Base-by-base conservation (phyloP, 2,113 vertebrate genomes). In the Tyrannus savana region DNA sequence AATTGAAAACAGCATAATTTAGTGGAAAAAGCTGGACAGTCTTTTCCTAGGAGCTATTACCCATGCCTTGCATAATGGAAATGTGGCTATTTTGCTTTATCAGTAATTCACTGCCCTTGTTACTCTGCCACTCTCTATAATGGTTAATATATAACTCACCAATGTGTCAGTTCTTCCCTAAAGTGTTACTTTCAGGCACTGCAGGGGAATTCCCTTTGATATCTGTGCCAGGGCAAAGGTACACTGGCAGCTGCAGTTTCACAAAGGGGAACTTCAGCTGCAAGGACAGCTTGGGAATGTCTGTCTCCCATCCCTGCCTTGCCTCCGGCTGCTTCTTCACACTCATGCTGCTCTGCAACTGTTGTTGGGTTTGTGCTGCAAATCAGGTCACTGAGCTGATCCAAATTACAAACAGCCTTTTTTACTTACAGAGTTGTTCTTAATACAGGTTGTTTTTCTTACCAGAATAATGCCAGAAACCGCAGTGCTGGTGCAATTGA, bases 131-230 rank as follows among this genome's bases (percentile, higher is more conserved):
- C 33, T 63, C 50, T 76, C 44, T 47, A 1, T 39, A 76, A 47
- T 7, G 6, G 92, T 95, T 96, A 95, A 91, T 92, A 56, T 75
- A 18, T 93, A 93, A 94, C 83, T 81, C 52, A 46, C 31, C 12
- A 2, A 84, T 67, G 87, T 88, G 92, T 77, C 92, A 42, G 19
- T 84, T 86, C 78, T 93, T 89, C 96, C 93, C 73, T 68, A 31
- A 84, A 84, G 68, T 7, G 8, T 60, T 83, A 85, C 52, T 94
- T 94, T 85, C 63, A 80, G 82, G 75, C 74, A 66, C 39, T 59
- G 68, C 72, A 55, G 82, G 68, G 79, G 47, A 94, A 88, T 84
- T 88, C 92, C 72, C 82, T 91, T 72, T 19, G 59, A 25, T 39
- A 55, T 4, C 39, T 15, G 11, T 41, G 71, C 75, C 68, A 80